phyloP scores from a whole-genome alignment of 2,888 invertebrate species.

The Lasioglossum lativentre region DNA sequence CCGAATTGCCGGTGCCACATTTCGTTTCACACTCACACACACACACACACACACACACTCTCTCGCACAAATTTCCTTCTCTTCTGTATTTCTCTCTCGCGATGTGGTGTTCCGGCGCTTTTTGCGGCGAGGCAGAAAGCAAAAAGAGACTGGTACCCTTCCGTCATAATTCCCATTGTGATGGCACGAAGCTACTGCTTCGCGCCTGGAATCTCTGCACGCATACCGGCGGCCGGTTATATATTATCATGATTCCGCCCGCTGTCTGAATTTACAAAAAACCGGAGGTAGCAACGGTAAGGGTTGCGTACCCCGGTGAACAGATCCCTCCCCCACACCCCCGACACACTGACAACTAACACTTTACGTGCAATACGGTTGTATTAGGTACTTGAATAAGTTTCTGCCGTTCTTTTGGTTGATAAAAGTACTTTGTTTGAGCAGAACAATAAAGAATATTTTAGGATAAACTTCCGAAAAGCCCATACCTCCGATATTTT shows the following conservation, averaged over 20 bases:
- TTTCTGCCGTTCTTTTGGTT: too few species aligned
- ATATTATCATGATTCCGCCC: slow-evolving; percentile 60
- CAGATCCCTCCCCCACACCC: slow-evolving; percentile 25
- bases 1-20: background rate
- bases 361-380: background rate
- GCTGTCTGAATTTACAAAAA: slow-evolving; percentile 63
- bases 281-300: background rate
- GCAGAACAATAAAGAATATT: too few species aligned
- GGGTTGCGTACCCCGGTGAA: background rate
- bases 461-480: too few species aligned
- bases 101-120: slow-evolving; percentile 32
- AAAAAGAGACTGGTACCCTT: slow-evolving; percentile 57
- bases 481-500: too few species aligned
- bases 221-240: slow-evolving; percentile 60
- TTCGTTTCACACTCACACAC: background rate
- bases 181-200: slow-evolving; percentile 62
- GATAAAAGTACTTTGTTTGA: too few species aligned
- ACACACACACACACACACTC: too few species aligned
- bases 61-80: slow-evolving; percentile 1
- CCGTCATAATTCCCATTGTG: slow-evolving; percentile 71
- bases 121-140: slow-evolving; percentile 7
- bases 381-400: too few species aligned
- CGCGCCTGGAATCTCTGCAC: slow-evolving; percentile 67
- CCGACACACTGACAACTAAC: background rate
- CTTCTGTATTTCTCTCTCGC: background rate